phyloP scores from a whole-genome alignment of 2,888 invertebrate species.

The Pantelozetes paolii region DNA sequence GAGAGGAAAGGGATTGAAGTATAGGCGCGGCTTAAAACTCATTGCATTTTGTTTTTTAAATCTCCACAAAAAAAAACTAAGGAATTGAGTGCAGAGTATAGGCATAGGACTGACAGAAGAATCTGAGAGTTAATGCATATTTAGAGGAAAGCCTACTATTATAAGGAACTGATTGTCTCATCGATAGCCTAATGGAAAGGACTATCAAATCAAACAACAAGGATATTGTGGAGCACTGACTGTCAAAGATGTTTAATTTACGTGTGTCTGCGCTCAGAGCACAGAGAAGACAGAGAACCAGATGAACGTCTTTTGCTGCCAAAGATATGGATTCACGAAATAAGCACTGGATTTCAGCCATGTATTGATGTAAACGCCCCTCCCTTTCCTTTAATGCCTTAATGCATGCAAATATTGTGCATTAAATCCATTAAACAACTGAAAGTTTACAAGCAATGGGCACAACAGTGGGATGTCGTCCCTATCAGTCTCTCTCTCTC shows the following conservation, averaged over 20 bases:
- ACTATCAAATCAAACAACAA: conserved; percentile 22
- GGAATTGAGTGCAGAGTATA: conserved; percentile 2
- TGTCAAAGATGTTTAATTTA: conserved; percentile 33
- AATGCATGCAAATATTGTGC: conserved; percentile 34
- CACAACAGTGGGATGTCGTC: neutral
- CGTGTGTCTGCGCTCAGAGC: neutral
- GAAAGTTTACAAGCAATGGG: neutral
- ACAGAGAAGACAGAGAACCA: neutral
- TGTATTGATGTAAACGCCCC: neutral
- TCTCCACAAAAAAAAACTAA: neutral
- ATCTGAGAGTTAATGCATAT: neutral
- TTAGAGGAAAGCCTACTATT: neutral
- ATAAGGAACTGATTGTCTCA: conserved; percentile 1
- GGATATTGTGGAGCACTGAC: conserved; percentile 29
- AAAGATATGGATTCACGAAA: neutral
- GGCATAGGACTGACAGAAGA: neutral
- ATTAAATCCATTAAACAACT: conserved; percentile 16
- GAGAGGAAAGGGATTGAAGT: neutral
- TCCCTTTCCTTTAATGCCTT: conserved; percentile 22
- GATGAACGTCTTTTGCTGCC: neutral
- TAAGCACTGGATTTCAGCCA: neutral
- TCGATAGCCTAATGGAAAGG: conserved; percentile 15
- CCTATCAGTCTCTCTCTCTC: neutral
- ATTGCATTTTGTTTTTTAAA: neutral
- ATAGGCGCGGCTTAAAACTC: conserved; percentile 10